Evolutionary conservation across 2,113 vertebrate genomes (phyloP).

Genomic region (Balaeniceps rex): DNA sequence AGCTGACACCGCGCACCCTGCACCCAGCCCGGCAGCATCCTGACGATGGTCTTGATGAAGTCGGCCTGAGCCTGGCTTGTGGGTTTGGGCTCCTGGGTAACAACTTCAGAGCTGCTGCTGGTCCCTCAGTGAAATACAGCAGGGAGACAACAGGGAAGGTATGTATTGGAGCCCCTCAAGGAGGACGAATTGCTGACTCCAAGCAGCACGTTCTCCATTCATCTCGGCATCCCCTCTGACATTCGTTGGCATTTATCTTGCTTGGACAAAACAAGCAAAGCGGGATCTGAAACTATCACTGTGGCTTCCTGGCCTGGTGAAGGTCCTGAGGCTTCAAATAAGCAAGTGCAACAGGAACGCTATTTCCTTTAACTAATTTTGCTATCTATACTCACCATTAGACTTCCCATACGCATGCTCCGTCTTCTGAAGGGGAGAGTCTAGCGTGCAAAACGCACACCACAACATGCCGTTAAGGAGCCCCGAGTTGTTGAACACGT

Average conservation of each 20-base stretch:
- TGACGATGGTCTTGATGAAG: not conserved
- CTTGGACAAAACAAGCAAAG: not conserved
- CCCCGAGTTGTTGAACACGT: fast-evolving
- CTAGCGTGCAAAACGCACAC: not conserved
- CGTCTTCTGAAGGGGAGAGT: not conserved
- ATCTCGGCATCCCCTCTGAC: not conserved
- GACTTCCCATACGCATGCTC: fast-evolving
- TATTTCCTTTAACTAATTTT: not conserved
- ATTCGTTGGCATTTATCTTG: not conserved
- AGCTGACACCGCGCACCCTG: not conserved
- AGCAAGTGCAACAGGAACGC: not conserved
- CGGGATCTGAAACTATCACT: not conserved
- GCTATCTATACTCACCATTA: not conserved
- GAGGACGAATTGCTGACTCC: not conserved
- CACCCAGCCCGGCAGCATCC: not conserved
- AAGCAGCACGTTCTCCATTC: fast-evolving
- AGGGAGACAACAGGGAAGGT: not conserved
- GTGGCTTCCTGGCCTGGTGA: not conserved
- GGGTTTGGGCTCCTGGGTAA: not conserved
- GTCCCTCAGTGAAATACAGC: not conserved
- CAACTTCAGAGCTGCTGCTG: not conserved
- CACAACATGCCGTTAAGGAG: not conserved
- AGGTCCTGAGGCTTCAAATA: not conserved
- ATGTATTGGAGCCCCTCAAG: fast-evolving
- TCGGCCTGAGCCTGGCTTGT: not conserved